phyloP scores from a whole-genome alignment of 1,140 invertebrate species.

The Papilio helenus region DNA sequence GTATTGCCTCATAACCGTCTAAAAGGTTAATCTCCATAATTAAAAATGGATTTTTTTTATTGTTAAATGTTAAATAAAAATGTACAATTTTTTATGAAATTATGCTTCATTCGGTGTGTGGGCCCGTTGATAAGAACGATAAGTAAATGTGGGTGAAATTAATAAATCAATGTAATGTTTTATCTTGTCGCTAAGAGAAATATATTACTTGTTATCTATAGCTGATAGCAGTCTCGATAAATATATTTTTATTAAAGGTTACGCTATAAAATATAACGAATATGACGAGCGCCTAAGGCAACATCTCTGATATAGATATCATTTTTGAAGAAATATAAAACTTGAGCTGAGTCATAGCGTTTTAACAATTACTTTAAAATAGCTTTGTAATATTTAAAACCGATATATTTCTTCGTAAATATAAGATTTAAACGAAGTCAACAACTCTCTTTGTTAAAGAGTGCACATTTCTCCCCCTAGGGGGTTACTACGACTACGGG shows the following conservation, averaged over 20 bases:
- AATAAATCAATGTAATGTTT: background rate
- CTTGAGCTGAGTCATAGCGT: background rate
- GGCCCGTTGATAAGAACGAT: background rate
- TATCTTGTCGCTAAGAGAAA: slow-evolving; percentile 7
- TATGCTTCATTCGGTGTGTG: background rate
- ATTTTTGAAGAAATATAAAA: too few species aligned
- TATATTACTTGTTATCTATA: slow-evolving; percentile 2
- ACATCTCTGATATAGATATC: background rate
- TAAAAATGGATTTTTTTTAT: too few species aligned
- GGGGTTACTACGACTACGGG: background rate
- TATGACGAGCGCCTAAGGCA: background rate
- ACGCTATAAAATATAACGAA: background rate
- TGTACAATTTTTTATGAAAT: background rate
- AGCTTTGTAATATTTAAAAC: too few species aligned
- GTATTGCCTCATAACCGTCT: background rate
- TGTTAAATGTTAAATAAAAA: too few species aligned
- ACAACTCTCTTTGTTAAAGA: too few species aligned
- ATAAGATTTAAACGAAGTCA: too few species aligned
- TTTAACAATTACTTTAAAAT: background rate
- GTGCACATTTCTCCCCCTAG: background rate
- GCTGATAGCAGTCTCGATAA: background rate
- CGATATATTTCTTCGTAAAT: background rate
- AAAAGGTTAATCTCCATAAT: too few species aligned
- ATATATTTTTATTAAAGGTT: background rate
- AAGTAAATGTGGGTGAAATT: slow-evolving; percentile 1